phyloP scores from a whole-genome alignment of 2,888 invertebrate genomes.

The Phrixothrix hirtus region DNA sequence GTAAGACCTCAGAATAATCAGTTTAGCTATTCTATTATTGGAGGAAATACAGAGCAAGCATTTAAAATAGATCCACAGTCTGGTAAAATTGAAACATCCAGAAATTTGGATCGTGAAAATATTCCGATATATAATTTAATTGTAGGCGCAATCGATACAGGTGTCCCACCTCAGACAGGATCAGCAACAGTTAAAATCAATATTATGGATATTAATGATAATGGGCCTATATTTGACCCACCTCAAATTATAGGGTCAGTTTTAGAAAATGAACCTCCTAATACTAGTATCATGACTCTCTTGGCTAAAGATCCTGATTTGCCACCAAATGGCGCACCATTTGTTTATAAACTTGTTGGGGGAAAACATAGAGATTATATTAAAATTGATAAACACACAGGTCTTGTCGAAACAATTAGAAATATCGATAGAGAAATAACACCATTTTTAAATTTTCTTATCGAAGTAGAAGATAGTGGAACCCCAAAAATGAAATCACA shows the following conservation, averaged over 20 bases:
- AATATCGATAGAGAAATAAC: slow-evolving; percentile 82
- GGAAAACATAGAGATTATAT: slow-evolving; percentile 78
- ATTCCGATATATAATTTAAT: slow-evolving; percentile 73
- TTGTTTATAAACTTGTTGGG: slow-evolving; percentile 77
- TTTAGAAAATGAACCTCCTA: slow-evolving; percentile 83
- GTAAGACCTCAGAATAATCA: slow-evolving; percentile 89
- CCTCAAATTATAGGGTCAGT: slow-evolving; percentile 75
- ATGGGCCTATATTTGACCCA: slow-evolving; percentile 82
- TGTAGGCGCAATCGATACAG: slow-evolving; percentile 87
- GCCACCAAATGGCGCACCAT: slow-evolving; percentile 89
- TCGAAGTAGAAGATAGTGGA: slow-evolving; percentile 89
- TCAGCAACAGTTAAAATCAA: slow-evolving; percentile 80
- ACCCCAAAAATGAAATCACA: slow-evolving; percentile 81
- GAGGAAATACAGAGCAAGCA: slow-evolving; percentile 79
- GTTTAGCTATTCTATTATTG: slow-evolving; percentile 86
- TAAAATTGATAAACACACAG: slow-evolving; percentile 77
- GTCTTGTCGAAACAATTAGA: slow-evolving; percentile 76
- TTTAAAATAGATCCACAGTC: slow-evolving; percentile 87
- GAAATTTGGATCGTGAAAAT: slow-evolving; percentile 79
- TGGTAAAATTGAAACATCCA: slow-evolving; percentile 80
- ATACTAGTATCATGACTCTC: slow-evolving; percentile 81
- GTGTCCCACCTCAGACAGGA: slow-evolving; percentile 89
- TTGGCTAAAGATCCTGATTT: slow-evolving; percentile 87
- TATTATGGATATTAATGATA: slow-evolving; percentile 88
- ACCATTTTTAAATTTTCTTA: slow-evolving; percentile 72